These are phyloP conservation scores for Petrocephalus microphthalmus DNA, from an alignment of 2,113 vertebrate species.

Conservation along the genomic window DNA sequence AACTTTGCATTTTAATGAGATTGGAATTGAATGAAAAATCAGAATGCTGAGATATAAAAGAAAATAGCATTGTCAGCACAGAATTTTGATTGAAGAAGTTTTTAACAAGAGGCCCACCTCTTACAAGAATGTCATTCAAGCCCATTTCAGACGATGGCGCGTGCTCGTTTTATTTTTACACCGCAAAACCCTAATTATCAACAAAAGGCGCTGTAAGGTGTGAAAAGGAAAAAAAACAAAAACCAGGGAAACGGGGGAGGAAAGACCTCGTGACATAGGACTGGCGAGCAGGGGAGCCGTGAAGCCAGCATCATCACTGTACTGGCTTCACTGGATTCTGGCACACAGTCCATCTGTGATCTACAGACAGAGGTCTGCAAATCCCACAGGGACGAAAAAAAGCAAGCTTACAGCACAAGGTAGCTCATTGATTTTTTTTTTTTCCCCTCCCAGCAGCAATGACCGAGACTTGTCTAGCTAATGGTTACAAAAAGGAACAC, in stretches of 20 bases:
- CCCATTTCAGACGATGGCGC: background rate
- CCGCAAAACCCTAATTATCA: background rate
- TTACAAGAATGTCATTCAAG: background rate
- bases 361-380: background rate
- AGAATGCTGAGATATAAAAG: conserved; percentile 29
- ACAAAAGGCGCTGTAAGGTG: background rate
- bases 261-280: background rate
- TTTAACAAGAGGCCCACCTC: conserved; percentile 28
- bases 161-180: background rate
- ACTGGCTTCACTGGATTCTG: background rate
- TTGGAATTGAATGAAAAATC: conserved; percentile 48
- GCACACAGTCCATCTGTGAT: background rate
- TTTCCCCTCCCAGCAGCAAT: background rate
- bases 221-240: too few relatives aligned
- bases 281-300: background rate
- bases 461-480: background rate
- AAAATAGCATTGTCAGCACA: conserved; percentile 29
- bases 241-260: background rate
- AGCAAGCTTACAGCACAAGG: background rate
- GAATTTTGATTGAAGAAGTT: conserved; percentile 44
- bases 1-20: conserved; percentile 63
- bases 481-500: background rate
- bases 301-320: background rate
- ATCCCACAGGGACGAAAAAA: background rate
- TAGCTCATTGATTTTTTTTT: background rate